phyloP scores from a whole-genome alignment of 2,888 invertebrate genomes.

The Diogma glabrata region DNA sequence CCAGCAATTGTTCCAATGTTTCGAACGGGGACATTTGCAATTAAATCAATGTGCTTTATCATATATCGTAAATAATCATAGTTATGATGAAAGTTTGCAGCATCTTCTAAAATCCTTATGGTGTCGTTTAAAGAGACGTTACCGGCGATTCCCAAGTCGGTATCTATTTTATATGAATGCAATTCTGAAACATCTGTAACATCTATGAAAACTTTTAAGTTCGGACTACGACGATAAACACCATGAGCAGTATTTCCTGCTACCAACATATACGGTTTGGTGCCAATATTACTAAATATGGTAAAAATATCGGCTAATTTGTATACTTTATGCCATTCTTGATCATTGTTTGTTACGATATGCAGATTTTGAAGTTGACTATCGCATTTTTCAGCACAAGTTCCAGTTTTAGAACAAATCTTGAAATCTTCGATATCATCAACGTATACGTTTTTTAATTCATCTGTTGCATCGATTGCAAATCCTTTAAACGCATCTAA shows the following conservation, averaged over 20 bases:
- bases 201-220: constrained; percentile 47
- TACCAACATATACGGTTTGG: constrained; percentile 48
- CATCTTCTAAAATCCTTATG: constrained; percentile 32
- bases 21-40: constrained; percentile 61
- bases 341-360: constrained; percentile 33
- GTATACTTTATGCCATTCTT: constrained; percentile 42
- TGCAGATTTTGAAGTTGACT: constrained; percentile 16
- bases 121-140: constrained; percentile 40
- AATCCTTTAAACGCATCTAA: constrained; percentile 44
- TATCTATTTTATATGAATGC: constrained; percentile 35
- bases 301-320: constrained; percentile 40
- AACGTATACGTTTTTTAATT: constrained; percentile 21
- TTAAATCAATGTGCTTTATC: constrained; percentile 53
- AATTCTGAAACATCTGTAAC: constrained; percentile 47
- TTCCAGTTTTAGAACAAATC: constrained; percentile 23
- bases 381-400: constrained; percentile 17
- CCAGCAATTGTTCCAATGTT: constrained; percentile 48
- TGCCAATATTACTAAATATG: constrained; percentile 34
- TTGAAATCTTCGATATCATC: constrained; percentile 38
- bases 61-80: constrained; percentile 50
- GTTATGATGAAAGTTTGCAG: constrained; percentile 27
- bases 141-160: constrained; percentile 44
- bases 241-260: constrained; percentile 71
- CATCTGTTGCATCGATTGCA: constrained; percentile 33
- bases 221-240: constrained; percentile 31